Percentiles rank a stretch among this genome's conserved stretches.
phyloP scores from a whole-genome alignment of 1,140 invertebrate species.

The Tribolium castaneum region DNA sequence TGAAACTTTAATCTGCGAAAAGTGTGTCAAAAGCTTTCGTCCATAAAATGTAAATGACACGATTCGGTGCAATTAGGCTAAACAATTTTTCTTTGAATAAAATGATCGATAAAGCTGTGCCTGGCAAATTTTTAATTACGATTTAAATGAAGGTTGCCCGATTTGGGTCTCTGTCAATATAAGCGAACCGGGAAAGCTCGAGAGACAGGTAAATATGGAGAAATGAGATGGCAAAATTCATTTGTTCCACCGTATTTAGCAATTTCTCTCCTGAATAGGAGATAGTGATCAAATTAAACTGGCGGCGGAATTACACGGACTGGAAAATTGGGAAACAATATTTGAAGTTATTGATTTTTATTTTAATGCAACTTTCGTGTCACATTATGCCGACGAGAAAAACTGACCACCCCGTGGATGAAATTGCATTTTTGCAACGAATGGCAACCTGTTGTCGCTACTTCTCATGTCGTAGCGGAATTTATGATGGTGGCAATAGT shows the following conservation, averaged over 20 bases:
- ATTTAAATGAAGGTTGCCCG: neutral
- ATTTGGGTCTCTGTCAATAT: too few relatives aligned
- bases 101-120: neutral
- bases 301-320: neutral
- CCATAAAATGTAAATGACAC: neutral
- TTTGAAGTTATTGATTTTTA: neutral
- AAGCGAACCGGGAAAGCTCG: neutral
- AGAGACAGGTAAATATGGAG: neutral
- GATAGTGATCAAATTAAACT: neutral
- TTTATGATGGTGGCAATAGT: constrained; percentile 11
- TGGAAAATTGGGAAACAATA: neutral
- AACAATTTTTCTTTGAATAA: neutral
- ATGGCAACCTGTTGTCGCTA: constrained; percentile 5
- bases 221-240: neutral
- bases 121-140: neutral
- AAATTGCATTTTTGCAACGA: neutral
- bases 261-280: neutral
- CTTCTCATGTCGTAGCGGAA: neutral
- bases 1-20: neutral
- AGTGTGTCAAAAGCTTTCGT: neutral
- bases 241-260: constrained; percentile 4
- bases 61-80: neutral
- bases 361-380: neutral
- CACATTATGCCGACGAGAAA: too few relatives aligned
- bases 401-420: too few relatives aligned